Evolutionary conservation across 2,113 vertebrate genomes (phyloP).

Genomic region (Odobenus rosmarus): DNA sequence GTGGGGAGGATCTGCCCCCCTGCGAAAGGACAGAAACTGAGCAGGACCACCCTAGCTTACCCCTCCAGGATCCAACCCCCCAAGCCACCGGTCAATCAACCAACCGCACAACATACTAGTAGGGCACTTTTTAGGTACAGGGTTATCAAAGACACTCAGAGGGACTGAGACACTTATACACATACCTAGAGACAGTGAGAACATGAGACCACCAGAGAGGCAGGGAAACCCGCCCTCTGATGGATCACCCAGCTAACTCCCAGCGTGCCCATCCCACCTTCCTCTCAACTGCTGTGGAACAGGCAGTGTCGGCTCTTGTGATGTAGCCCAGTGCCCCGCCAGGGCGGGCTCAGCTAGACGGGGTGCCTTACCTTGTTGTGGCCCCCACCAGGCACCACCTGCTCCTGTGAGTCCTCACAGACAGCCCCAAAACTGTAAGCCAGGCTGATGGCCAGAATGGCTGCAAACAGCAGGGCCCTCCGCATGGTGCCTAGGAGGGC

Average conservation of each 20-base stretch:
- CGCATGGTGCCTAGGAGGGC: slow-evolving; percentile 69
- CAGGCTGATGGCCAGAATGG: slow-evolving; percentile 70
- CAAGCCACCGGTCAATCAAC: neutral
- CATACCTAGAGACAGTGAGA: rapidly evolving
- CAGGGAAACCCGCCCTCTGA: neutral
- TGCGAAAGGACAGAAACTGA: neutral
- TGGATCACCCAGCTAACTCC: neutral
- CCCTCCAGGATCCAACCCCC: neutral
- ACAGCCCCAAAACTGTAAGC: slow-evolving; percentile 40
- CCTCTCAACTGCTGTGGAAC: neutral
- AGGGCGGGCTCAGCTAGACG: neutral
- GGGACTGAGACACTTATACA: rapidly evolving
- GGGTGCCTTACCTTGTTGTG: neutral
- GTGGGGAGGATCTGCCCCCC: neutral
- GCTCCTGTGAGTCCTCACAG: slow-evolving; percentile 66
- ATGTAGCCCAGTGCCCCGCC: neutral
- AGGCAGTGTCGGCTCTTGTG: neutral
- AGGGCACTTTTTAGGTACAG: neutral
- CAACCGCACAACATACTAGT: neutral
- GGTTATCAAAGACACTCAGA: neutral
- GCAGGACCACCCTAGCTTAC: neutral
- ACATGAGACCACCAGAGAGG: neutral
- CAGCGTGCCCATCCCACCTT: rapidly evolving
- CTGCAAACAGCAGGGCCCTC: slow-evolving; percentile 45
- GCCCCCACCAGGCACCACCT: rapidly evolving